Conservation (phyloP, 2,888 invertebrate genomes). For the Polyploca ridens region DNA sequence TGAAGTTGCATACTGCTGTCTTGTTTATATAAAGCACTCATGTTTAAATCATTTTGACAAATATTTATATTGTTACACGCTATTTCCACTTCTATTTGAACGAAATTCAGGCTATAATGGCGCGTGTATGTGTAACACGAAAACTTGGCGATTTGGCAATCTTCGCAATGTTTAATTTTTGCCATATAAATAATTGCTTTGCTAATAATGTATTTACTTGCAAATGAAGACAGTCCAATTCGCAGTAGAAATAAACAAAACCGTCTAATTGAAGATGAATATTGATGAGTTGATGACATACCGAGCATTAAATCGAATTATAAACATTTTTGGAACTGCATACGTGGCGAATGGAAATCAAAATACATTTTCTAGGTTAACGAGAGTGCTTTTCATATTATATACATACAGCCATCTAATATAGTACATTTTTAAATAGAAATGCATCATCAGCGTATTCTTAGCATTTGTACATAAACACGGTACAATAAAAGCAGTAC, state of each 20-base stretch:
- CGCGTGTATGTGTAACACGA: not conserved
- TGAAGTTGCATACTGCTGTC: conserved; percentile 31
- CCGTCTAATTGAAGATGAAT: not conserved
- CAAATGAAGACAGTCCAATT: not conserved
- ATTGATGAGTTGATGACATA: not conserved
- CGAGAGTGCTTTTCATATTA: not conserved
- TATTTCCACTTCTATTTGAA: conserved; percentile 6
- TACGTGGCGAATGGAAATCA: not conserved
- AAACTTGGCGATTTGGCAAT: not conserved
- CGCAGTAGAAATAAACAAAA: too few species aligned
- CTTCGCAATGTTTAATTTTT: not conserved
- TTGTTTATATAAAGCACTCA: not conserved
- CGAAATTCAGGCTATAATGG: not conserved
- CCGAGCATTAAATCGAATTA: not conserved
- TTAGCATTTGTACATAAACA: too few species aligned
- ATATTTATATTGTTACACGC: not conserved
- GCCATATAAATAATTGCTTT: conserved; percentile 12
- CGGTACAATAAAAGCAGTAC: too few species aligned
- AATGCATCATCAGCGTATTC: too few species aligned
- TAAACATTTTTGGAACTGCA: not conserved
- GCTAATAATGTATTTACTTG: not conserved
- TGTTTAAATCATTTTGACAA: not conserved
- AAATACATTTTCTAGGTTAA: not conserved
- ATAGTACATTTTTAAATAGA: too few species aligned
- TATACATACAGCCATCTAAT: not conserved